Percentiles rank a stretch among this genome's conserved stretches.
Conservation (phyloP, 1,140 invertebrate genomes). For the Lasioglossum albipes region DNA sequence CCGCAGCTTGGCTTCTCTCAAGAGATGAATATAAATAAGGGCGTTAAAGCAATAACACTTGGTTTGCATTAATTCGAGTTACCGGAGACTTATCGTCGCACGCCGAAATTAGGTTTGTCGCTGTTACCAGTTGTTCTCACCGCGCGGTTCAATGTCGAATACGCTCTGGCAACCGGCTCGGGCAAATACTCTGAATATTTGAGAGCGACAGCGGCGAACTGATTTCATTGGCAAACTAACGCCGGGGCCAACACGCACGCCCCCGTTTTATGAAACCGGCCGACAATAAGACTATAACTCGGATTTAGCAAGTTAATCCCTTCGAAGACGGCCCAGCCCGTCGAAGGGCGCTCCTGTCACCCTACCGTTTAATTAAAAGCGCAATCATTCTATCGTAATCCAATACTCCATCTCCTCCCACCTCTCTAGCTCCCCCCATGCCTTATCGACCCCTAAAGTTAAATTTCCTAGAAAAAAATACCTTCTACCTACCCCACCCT, state of each 20-base stretch:
- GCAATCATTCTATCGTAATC: conserved; percentile 66
- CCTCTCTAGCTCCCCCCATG: conserved; percentile 12
- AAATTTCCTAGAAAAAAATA: conserved; percentile 56
- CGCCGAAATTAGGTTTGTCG: conserved; percentile 24
- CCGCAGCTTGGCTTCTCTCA: conserved; percentile 24
- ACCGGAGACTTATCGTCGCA: conserved; percentile 11
- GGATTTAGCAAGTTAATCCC: conserved; percentile 59
- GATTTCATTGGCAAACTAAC: conserved; percentile 20
- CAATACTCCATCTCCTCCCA: conserved; percentile 53
- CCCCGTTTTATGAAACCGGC: conserved; percentile 44
- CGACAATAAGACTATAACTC: conserved; percentile 58
- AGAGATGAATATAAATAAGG: conserved; percentile 65
- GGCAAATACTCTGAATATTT: conserved; percentile 32
- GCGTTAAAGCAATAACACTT: conserved; percentile 56
- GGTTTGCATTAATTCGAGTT: conserved; percentile 21
- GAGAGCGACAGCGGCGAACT: neutral
- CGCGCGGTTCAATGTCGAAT: conserved; percentile 2
- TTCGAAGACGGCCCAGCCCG: conserved; percentile 23
- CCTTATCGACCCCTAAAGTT: conserved; percentile 41
- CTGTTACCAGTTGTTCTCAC: neutral
- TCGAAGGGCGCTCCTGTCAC: neutral
- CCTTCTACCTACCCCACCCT: neutral
- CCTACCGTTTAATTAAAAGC: conserved; percentile 58
- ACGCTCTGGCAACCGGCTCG: conserved; percentile 7
- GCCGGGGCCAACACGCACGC: neutral